Conservation (phyloP, 2,797 vertebrate genomes). For the Sylvilagus floridanus region DNA sequence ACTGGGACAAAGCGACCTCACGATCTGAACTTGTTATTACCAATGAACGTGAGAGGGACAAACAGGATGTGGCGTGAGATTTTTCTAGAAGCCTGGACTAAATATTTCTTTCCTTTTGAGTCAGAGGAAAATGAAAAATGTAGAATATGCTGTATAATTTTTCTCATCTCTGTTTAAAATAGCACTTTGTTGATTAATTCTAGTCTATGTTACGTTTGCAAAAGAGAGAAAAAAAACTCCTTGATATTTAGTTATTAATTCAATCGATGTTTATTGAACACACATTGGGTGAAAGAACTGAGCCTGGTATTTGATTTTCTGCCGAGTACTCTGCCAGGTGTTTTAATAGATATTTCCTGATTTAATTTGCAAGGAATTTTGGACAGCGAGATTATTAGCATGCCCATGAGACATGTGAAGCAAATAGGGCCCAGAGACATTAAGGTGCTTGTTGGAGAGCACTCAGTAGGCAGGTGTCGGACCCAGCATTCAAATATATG, state of each 20-base stretch:
- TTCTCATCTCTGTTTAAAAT: constrained; percentile 64
- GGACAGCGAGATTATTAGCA: not conserved
- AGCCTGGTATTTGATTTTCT: constrained; percentile 13
- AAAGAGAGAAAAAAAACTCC: constrained; percentile 17
- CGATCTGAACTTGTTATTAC: constrained; percentile 41
- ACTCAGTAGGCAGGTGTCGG: not conserved
- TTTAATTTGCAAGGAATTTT: not conserved
- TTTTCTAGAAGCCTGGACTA: constrained; percentile 57
- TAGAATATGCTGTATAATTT: constrained; percentile 22
- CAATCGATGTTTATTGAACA: not conserved
- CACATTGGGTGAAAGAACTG: not conserved
- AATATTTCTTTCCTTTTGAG: constrained; percentile 59
- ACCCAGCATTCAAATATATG: not conserved
- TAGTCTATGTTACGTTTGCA: constrained; percentile 41
- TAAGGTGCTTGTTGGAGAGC: not conserved
- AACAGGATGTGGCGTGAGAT: constrained; percentile 57
- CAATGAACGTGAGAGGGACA: constrained; percentile 48
- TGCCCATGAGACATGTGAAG: not conserved
- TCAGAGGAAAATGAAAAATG: constrained; percentile 73
- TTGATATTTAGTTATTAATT: constrained; percentile 35
- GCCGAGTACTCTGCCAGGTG: not conserved
- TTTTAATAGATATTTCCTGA: not conserved
- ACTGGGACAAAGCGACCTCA: constrained; percentile 51
- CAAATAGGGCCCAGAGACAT: not conserved
- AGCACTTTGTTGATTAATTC: constrained; percentile 52